phyloP scores from a whole-genome alignment of 2,797 vertebrate genomes.

The Mormyrops attenuatus region DNA sequence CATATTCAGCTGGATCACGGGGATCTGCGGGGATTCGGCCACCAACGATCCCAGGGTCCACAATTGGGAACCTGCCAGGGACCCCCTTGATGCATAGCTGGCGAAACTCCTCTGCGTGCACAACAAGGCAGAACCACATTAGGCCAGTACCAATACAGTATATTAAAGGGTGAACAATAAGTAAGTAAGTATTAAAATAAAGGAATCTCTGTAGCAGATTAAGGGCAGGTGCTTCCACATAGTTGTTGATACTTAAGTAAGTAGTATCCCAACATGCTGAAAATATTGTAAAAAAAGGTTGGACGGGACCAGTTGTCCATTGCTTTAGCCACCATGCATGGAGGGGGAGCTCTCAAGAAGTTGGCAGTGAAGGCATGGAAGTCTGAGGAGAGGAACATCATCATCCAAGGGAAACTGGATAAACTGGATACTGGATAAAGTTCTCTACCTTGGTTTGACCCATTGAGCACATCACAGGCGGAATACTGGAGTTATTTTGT shows the following conservation, averaged over 20 bases:
- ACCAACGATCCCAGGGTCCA: slow-evolving; percentile 26
- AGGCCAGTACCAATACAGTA: neutral
- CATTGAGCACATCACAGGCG: neutral
- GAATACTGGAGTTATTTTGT: neutral
- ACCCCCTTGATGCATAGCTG: slow-evolving; percentile 45
- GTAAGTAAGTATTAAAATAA: neutral
- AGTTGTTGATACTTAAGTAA: neutral
- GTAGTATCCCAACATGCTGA: neutral
- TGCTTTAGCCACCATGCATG: neutral
- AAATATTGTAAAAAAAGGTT: neutral
- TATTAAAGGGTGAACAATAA: neutral
- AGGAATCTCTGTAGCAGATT: neutral
- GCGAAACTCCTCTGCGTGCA: slow-evolving; percentile 45
- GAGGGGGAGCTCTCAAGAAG: neutral
- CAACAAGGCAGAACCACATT: neutral
- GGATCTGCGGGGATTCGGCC: slow-evolving; percentile 19
- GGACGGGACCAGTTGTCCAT: neutral
- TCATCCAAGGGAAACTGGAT: neutral
- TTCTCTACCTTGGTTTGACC: neutral
- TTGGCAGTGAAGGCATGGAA: neutral
- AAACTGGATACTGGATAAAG: too few relatives aligned
- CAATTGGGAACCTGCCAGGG: slow-evolving; percentile 32
- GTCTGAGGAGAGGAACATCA: neutral
- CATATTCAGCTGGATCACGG: slow-evolving; percentile 17
- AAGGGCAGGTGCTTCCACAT: neutral